A percentile compares a stretch with the other conserved stretches of the same genome.
Evolutionary conservation across 2,113 vertebrate species (phyloP).

Genomic region (Sinocyclocheilus grahami): DNA sequence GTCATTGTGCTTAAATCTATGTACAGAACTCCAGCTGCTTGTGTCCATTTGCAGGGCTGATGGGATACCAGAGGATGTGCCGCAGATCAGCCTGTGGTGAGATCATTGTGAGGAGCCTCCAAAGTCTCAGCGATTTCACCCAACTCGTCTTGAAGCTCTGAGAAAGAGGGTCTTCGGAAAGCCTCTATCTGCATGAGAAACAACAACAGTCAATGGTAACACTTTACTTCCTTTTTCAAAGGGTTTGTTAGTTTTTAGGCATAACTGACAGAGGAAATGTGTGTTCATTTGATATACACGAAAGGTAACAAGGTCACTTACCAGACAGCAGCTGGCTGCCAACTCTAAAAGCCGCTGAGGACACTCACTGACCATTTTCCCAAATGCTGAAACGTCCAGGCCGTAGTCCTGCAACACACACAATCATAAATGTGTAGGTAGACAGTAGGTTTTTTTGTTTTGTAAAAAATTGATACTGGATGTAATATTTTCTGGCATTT

Average conservation of each 20-base stretch:
- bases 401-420: constrained; percentile 79
- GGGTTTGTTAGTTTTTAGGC: neutral
- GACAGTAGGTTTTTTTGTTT: neutral
- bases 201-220: neutral
- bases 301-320: constrained; percentile 52
- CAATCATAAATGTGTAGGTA: neutral
- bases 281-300: neutral
- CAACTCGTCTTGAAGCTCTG: constrained; percentile 81
- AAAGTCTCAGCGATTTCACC: constrained; percentile 77
- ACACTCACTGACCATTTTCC: constrained; percentile 76
- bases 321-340: constrained; percentile 81
- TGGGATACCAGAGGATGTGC: neutral
- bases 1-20: constrained; percentile 10
- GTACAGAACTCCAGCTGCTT: constrained; percentile 38
- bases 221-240: neutral
- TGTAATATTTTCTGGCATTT: neutral
- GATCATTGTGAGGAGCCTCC: constrained; percentile 69
- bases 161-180: constrained; percentile 82
- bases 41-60: constrained; percentile 14
- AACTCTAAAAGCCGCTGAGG: constrained; percentile 79
- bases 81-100: constrained; percentile 66
- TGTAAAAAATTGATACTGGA: neutral
- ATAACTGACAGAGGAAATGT: neutral
- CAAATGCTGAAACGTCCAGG: constrained; percentile 79
- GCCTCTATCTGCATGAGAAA: constrained; percentile 76